These are phyloP conservation scores for Oncorhynchus clarkii DNA, from an alignment of 2,113 vertebrate genomes.

Conservation along the genomic window DNA sequence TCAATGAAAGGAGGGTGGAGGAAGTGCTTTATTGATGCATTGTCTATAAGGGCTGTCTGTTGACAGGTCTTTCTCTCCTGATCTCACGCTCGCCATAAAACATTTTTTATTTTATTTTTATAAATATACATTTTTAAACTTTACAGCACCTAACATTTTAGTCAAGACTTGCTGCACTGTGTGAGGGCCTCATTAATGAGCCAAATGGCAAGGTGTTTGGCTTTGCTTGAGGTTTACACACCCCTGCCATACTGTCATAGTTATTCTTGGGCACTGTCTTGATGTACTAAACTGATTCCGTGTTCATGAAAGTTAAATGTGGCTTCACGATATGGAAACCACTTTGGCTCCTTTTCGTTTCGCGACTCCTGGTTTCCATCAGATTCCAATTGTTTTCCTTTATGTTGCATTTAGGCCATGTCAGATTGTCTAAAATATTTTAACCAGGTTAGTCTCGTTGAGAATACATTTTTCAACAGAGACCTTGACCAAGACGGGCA, in stretches of 20 bases:
- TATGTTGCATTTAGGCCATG: too few relatives aligned
- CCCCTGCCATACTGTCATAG: neutral
- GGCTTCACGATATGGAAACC: too few relatives aligned
- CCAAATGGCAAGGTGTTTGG: neutral
- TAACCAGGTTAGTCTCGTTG: too few relatives aligned
- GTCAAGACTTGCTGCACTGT: neutral
- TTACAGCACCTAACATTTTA: constrained; percentile 36
- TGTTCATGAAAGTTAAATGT: too few relatives aligned
- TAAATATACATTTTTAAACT: constrained; percentile 33
- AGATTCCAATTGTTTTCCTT: too few relatives aligned
- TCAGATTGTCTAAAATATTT: too few relatives aligned
- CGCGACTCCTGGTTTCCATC: too few relatives aligned
- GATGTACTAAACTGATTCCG: too few relatives aligned
- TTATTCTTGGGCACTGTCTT: neutral
- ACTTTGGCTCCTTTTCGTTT: too few relatives aligned
- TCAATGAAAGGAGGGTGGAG: constrained; percentile 79
- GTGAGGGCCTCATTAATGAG: neutral
- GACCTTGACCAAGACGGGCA: too few relatives aligned
- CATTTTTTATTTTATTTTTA: constrained; percentile 20
- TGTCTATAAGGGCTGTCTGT: constrained; percentile 76
- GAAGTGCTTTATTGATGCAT: constrained; percentile 82
- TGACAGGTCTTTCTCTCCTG: constrained; percentile 61
- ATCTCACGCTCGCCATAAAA: constrained; percentile 56
- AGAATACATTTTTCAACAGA: too few relatives aligned
- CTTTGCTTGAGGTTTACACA: neutral